A percentile compares a stretch with the other conserved stretches of the same genome.
Conservation (phyloP, 2,797 vertebrate species). For the Rallus crepitans region DNA sequence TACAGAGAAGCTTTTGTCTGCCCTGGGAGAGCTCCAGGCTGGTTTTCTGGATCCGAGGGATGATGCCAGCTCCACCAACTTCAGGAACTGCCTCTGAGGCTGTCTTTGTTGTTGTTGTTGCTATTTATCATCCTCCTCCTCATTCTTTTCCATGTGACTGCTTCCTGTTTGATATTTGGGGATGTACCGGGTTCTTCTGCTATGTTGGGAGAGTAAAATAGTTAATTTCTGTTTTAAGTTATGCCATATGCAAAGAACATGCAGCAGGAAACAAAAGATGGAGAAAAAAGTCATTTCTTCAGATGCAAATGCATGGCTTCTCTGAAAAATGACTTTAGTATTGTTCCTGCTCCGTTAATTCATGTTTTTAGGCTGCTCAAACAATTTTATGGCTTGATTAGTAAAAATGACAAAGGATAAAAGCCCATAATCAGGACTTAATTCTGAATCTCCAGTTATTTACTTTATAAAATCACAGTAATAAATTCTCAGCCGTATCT, state of each 20-base stretch:
- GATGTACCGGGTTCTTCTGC: neutral
- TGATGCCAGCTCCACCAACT: neutral
- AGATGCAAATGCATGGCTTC: neutral
- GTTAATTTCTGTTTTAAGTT: neutral
- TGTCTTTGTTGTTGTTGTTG: neutral
- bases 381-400: neutral
- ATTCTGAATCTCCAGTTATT: neutral
- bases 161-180: neutral
- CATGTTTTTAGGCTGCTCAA: neutral
- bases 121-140: neutral
- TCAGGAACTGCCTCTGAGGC: neutral
- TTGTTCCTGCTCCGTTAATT: neutral
- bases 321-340: neutral
- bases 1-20: neutral
- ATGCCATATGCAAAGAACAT: neutral
- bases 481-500: neutral
- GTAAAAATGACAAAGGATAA: neutral
- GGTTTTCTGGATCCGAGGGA: neutral
- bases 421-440: neutral
- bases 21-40: neutral
- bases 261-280: neutral
- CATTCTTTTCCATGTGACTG: neutral
- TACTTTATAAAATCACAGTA: neutral
- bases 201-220: neutral
- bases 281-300: neutral